phyloP scores from a whole-genome alignment of 2,113 vertebrate species.

The Pelvicachromis taeniatus region DNA sequence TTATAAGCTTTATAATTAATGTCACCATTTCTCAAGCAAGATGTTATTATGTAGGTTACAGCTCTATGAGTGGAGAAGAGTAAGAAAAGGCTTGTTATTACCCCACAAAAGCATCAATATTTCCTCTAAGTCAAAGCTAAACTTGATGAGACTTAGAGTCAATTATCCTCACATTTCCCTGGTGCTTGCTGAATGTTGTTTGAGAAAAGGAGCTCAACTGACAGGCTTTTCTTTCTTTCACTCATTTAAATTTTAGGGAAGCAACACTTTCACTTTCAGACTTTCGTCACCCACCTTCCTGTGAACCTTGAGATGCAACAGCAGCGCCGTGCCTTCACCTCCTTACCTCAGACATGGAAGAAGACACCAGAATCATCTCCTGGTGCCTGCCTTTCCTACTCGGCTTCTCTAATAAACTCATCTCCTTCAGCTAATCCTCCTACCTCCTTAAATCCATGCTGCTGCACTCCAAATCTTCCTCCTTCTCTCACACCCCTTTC shows the following conservation, averaged over 20 bases:
- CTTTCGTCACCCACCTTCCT: background rate
- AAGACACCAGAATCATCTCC: background rate
- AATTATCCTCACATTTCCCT: background rate
- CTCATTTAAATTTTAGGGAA: background rate
- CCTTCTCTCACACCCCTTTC: background rate
- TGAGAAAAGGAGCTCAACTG: background rate
- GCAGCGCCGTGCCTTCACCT: background rate
- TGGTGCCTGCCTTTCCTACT: background rate
- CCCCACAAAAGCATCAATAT: background rate
- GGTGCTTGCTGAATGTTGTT: background rate
- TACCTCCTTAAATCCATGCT: background rate
- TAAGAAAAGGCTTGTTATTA: background rate
- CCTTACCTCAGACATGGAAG: background rate
- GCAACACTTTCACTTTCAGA: background rate
- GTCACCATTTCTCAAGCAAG: background rate
- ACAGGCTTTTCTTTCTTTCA: background rate
- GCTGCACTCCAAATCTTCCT: background rate
- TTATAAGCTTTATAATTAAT: background rate
- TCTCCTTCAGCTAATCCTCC: background rate
- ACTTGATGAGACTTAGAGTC: background rate
- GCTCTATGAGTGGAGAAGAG: background rate
- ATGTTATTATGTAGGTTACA: background rate
- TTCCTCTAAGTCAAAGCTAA: background rate
- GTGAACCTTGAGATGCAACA: conserved; percentile 17
- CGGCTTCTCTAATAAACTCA: background rate